These are phyloP conservation scores for Cosmorhoe ocellata DNA, from an alignment of 2,888 invertebrate genomes.

Conservation along the genomic window DNA sequence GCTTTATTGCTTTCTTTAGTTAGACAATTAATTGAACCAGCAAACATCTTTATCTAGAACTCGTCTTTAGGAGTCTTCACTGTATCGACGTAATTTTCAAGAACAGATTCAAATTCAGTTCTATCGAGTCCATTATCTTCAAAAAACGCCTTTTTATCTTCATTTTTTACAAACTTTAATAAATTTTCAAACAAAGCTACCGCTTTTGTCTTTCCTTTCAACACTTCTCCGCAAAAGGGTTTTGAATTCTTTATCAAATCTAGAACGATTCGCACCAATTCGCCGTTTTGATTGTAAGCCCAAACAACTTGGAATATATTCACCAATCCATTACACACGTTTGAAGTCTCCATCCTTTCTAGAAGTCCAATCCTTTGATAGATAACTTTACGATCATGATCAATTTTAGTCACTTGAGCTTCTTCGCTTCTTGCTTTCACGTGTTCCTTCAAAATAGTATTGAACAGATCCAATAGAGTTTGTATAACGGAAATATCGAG, in stretches of 20 bases:
- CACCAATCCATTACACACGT: constrained; percentile 59
- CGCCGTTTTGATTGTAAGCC: constrained; percentile 40
- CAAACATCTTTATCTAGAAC: constrained; percentile 41
- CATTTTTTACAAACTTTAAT: constrained; percentile 41
- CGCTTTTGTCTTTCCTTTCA: constrained; percentile 46
- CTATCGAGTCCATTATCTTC: constrained; percentile 40
- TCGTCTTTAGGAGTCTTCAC: constrained; percentile 51
- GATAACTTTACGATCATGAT: constrained; percentile 43
- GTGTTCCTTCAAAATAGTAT: constrained; percentile 65
- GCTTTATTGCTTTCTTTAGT: too few relatives aligned
- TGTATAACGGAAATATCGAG: constrained; percentile 49
- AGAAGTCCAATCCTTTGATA: constrained; percentile 65
- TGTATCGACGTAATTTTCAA: constrained; percentile 51
- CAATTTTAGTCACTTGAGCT: constrained; percentile 36
- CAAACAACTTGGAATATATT: constrained; percentile 51
- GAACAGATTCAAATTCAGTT: constrained; percentile 38
- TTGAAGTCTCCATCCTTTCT: constrained; percentile 53
- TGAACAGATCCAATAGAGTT: constrained; percentile 58
- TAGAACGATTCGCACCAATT: constrained; percentile 45
- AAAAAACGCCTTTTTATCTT: constrained; percentile 38
- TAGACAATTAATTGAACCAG: too few relatives aligned
- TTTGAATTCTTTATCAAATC: constrained; percentile 54
- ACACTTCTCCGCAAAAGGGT: constrained; percentile 52
- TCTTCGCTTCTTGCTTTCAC: constrained; percentile 42
- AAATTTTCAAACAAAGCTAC: constrained; percentile 45